A percentile compares a stretch with the other conserved stretches of the same genome.
phyloP scores from a whole-genome alignment of 2,113 vertebrate species.

The Trichechus manatus region DNA sequence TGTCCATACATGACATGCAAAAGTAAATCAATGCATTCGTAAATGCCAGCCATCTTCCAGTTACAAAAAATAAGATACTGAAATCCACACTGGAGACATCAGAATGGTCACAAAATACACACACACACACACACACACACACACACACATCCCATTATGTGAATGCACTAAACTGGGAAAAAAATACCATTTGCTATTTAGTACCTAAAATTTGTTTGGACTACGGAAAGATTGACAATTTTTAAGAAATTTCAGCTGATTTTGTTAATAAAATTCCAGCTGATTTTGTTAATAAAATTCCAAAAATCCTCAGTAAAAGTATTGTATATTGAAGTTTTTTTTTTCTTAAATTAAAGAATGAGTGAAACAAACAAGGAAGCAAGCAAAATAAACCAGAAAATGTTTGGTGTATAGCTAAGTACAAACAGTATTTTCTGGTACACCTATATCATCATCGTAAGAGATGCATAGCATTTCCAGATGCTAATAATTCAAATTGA shows the following conservation, averaged over 20 bases:
- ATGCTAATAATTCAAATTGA: neutral
- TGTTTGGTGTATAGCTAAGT: neutral
- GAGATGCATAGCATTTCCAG: neutral
- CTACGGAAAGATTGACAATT: neutral
- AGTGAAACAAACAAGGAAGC: neutral
- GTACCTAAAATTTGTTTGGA: neutral
- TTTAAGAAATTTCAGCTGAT: neutral
- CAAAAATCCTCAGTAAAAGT: neutral
- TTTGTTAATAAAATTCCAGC: neutral
- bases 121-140: neutral
- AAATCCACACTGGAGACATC: slow-evolving; percentile 22
- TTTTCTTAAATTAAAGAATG: neutral
- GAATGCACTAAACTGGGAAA: neutral
- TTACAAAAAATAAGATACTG: neutral
- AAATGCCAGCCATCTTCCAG: slow-evolving; percentile 38
- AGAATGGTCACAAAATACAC: neutral
- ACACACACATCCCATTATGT: neutral
- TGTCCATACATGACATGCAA: slow-evolving; percentile 63
- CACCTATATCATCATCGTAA: neutral
- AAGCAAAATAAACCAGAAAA: neutral
- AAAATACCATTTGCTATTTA: neutral
- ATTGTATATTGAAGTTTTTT: neutral
- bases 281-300: neutral
- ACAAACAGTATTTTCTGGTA: neutral
- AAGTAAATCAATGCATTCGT: slow-evolving; percentile 69